Evolutionary conservation across 2,113 vertebrate genomes (phyloP).

Genomic region (Bagarius yarrelli): DNA sequence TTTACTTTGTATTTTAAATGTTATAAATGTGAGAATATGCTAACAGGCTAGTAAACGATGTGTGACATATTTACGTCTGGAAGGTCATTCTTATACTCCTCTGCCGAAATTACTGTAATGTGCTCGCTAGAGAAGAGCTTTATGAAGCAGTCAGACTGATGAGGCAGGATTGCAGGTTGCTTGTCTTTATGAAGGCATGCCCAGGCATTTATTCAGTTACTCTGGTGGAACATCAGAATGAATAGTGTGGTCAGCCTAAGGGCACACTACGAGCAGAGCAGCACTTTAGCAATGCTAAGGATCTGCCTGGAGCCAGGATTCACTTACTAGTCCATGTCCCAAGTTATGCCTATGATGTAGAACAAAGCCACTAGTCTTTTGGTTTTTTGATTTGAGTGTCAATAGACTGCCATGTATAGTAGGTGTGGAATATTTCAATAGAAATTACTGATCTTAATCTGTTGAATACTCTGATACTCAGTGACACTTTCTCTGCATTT

Average conservation of each 20-base stretch:
- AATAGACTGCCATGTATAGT: neutral
- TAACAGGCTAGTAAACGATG: neutral
- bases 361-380: neutral
- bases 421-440: neutral
- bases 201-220: constrained; percentile 20
- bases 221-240: constrained; percentile 13
- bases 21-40: neutral
- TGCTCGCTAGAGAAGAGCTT: neutral
- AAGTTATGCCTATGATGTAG: neutral
- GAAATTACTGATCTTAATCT: neutral
- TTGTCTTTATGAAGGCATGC: constrained; percentile 34
- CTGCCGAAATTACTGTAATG: constrained; percentile 8
- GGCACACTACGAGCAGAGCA: neutral
- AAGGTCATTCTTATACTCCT: constrained; percentile 8
- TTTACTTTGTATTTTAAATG: neutral
- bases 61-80: neutral
- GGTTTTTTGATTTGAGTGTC: constrained; percentile 1
- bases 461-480: neutral
- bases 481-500: neutral
- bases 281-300: neutral
- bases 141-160: constrained; percentile 11
- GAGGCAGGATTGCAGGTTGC: constrained; percentile 13
- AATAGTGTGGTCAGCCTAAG: neutral
- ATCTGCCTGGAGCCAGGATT: constrained; percentile 13
- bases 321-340: neutral